These are phyloP conservation scores for Emys orbicularis DNA, from an alignment of 2,797 vertebrate species.

Conservation along the genomic window DNA sequence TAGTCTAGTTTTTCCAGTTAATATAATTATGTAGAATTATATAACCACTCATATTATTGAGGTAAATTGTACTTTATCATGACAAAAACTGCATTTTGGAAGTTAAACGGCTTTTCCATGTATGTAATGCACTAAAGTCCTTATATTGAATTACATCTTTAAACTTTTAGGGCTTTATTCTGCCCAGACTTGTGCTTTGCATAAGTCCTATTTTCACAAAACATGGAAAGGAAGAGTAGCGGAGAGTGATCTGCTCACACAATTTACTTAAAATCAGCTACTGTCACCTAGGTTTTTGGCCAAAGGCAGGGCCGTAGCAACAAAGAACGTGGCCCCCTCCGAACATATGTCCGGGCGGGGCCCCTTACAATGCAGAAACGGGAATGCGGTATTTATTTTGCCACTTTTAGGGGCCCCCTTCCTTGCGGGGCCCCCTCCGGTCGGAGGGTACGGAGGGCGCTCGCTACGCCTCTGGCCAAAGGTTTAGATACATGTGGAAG, in stretches of 20 bases:
- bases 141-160: conserved; percentile 64
- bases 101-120: conserved; percentile 76
- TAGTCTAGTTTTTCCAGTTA: conserved; percentile 83
- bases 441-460: too few species aligned
- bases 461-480: too few species aligned
- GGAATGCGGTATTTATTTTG: too few species aligned
- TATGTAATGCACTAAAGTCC: conserved; percentile 62
- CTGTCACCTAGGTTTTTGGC: conserved; percentile 29
- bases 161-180: conserved; percentile 65
- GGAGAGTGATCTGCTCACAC: background rate
- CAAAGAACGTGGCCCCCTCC: too few species aligned
- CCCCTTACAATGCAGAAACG: too few species aligned
- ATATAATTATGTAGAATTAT: conserved; percentile 86
- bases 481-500: background rate
- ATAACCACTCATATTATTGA: conserved; percentile 82
- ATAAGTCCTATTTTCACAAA: conserved; percentile 37
- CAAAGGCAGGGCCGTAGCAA: too few species aligned
- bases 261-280: conserved; percentile 58
- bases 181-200: conserved; percentile 31
- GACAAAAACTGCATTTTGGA: conserved; percentile 78
- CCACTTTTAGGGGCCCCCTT: too few species aligned
- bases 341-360: too few species aligned
- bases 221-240: conserved; percentile 15
- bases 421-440: too few species aligned
- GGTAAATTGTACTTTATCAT: conserved; percentile 83